Percentiles rank a stretch among this genome's conserved stretches.
phyloP scores from a whole-genome alignment of 2,113 vertebrate genomes.

The Vanacampus margaritifer region DNA sequence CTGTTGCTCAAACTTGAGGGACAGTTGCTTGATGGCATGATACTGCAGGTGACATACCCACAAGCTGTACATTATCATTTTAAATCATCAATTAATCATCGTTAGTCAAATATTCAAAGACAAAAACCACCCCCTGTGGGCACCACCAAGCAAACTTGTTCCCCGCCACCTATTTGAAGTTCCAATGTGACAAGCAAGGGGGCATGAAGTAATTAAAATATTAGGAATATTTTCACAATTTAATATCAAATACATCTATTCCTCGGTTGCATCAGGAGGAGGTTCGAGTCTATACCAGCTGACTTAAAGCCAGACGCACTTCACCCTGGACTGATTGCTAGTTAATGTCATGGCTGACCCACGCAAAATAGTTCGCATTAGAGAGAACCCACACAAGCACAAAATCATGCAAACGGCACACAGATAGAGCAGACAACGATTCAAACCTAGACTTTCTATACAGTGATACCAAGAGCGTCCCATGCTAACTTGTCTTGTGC shows the following conservation, averaged over 20 bases:
- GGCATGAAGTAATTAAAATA: neutral
- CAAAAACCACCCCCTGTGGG: neutral
- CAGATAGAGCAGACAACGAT: too few species aligned
- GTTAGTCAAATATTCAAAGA: neutral
- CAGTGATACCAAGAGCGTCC: neutral
- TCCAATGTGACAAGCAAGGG: too few species aligned
- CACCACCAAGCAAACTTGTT: neutral
- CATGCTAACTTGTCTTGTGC: neutral
- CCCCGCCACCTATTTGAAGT: too few species aligned
- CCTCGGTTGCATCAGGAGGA: neutral
- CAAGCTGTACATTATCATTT: neutral
- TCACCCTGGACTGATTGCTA: neutral
- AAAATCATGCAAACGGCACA: too few species aligned
- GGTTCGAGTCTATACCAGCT: neutral
- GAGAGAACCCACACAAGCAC: too few species aligned
- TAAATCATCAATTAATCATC: neutral
- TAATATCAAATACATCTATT: too few species aligned
- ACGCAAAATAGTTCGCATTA: neutral
- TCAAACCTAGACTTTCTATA: neutral
- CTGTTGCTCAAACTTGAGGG: conserved; percentile 90
- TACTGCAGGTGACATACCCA: conserved; percentile 84
- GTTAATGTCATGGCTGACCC: neutral
- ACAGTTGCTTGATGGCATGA: conserved; percentile 90
- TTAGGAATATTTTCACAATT: neutral
- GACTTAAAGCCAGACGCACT: neutral